phyloP scores from a whole-genome alignment of 2,797 vertebrate species.

The Silurus lanzhouensis region DNA sequence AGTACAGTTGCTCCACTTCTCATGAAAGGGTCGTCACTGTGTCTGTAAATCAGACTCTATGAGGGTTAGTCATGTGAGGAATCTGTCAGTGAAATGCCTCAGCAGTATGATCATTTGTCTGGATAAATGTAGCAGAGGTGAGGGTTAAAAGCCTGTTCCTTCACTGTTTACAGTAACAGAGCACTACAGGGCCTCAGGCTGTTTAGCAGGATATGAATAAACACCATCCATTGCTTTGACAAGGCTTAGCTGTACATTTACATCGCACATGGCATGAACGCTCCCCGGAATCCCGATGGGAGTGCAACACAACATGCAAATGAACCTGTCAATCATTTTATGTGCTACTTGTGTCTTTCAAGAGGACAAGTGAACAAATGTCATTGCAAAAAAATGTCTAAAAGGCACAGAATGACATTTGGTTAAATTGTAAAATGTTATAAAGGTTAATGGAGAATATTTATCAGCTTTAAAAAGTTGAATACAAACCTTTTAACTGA shows the following conservation, averaged over 20 bases:
- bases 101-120: conserved; percentile 47
- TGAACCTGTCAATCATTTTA: neutral
- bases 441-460: conserved; percentile 2
- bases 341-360: neutral
- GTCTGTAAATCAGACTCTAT: conserved; percentile 36
- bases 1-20: conserved; percentile 5
- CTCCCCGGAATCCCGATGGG: neutral
- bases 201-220: conserved; percentile 54
- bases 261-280: neutral
- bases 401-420: neutral
- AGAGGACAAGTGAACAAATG: neutral
- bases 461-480: neutral
- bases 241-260: conserved; percentile 38
- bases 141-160: conserved; percentile 61
- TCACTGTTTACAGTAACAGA: conserved; percentile 58
- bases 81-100: conserved; percentile 21
- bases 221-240: conserved; percentile 60
- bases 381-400: neutral
- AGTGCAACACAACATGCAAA: conserved; percentile 2
- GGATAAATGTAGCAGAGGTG: conserved; percentile 55
- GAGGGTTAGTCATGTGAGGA: conserved; percentile 18
- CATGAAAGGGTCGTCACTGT: conserved; percentile 5
- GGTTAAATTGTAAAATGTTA: neutral
- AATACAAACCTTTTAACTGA: neutral
- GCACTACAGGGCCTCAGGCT: conserved; percentile 52